Percentiles rank a stretch among this genome's conserved stretches.
phyloP scores from a whole-genome alignment of 2,113 vertebrate genomes.

The Gopherus flavomarginatus region DNA sequence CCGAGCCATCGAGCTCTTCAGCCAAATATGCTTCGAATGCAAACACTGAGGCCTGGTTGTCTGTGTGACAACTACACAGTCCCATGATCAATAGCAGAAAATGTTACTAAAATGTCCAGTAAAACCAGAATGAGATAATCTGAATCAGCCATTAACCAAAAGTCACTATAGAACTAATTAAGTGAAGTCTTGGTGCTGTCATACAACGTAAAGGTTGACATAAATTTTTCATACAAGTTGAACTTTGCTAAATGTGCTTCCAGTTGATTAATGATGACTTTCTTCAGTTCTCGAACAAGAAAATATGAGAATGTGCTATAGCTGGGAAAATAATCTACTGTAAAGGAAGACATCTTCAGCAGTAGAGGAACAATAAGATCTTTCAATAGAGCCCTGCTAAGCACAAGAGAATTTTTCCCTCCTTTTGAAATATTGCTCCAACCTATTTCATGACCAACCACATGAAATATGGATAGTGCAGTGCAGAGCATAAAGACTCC shows the following conservation, averaged over 20 bases:
- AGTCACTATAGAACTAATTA: slow-evolving; percentile 70
- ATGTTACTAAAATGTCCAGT: slow-evolving; percentile 52
- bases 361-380: neutral
- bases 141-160: slow-evolving; percentile 48
- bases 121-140: slow-evolving; percentile 52
- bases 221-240: slow-evolving; percentile 73
- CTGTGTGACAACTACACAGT: neutral
- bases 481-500: neutral
- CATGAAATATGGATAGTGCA: neutral
- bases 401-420: neutral
- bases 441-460: neutral
- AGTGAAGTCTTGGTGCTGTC: slow-evolving; percentile 65
- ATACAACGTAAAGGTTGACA: slow-evolving; percentile 66
- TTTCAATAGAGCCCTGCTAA: neutral
- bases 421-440: neutral
- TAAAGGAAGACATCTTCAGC: neutral
- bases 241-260: slow-evolving; percentile 69
- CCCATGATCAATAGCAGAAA: slow-evolving; percentile 46
- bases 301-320: slow-evolving; percentile 20
- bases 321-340: neutral
- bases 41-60: neutral
- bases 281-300: slow-evolving; percentile 13
- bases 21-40: neutral
- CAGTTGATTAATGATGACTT: slow-evolving; percentile 70
- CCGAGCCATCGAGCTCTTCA: neutral